A percentile compares a stretch with the other conserved stretches of the same genome.
Conservation (phyloP, 2,113 vertebrate genomes). For the Riparia riparia region DNA sequence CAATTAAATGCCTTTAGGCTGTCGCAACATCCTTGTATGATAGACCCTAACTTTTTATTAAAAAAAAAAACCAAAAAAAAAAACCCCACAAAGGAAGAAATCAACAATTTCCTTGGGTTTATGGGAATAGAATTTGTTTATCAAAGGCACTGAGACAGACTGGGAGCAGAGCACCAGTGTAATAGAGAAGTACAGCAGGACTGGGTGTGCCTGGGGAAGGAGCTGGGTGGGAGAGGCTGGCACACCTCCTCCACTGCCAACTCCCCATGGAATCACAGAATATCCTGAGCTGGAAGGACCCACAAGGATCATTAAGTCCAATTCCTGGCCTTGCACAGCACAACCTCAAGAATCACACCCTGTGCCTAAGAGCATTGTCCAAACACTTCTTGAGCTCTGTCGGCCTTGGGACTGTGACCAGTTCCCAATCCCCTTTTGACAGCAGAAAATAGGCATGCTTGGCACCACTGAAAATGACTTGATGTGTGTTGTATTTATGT, state of each 20-base stretch:
- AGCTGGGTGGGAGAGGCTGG: not conserved
- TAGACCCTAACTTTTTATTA: not conserved
- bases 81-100: not conserved
- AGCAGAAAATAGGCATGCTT: not conserved
- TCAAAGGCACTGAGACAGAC: not conserved
- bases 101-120: not conserved
- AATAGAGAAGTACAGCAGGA: not conserved
- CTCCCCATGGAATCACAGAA: not conserved
- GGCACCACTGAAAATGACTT: not conserved
- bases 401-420: not conserved
- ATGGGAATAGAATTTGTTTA: conserved; percentile 7
- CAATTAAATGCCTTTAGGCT: not conserved
- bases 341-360: not conserved
- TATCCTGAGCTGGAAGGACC: not conserved
- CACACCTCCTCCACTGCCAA: not conserved
- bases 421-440: not conserved
- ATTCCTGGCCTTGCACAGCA: not conserved
- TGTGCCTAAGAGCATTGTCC: not conserved
- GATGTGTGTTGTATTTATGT: not conserved
- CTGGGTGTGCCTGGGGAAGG: not conserved
- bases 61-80: not conserved
- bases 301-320: not conserved
- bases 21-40: not conserved
- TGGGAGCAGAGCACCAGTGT: not conserved
- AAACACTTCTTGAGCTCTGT: not conserved